Base-by-base conservation (phyloP, 1,140 invertebrate species). In the Elysia chlorotica region DNA sequence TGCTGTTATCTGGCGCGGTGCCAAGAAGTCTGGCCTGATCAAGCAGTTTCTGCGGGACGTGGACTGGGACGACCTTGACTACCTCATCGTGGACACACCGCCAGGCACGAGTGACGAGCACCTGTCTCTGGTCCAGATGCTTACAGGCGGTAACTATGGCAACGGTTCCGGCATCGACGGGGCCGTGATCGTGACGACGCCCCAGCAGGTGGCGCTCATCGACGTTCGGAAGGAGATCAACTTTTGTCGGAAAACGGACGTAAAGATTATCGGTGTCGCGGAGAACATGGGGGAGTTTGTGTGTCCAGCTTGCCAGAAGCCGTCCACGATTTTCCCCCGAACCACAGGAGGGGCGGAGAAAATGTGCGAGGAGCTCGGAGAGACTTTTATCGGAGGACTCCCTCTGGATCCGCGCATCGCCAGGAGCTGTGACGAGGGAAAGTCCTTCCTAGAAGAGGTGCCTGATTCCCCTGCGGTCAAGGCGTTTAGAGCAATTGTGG, bases 41-140 rank as follows among this genome's bases (percentile, higher is more conserved):
- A 93, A 93, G 82, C 95, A 98, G 86, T 97, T 99, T 88, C 86
- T 99, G 4, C 74, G 79, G 48, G 95, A 98, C 88, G 96, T 99
- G 0, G 92, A 93, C 83, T 99, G 97, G 97, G 92, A 93, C 74
- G 92, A 96, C 59, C 88, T 98, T 25, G 97, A 99, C 89, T 98
- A 93, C 87, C 88, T 99, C 31, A 91, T 99, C 23, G 95, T 99
- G 77, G 97, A 99, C 86, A 99, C 96, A 59, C 97, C 97, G 38
- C 97, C 97, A 77, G 95, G 96, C 17, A 99, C 97, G 14, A 98
- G 96, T 0, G 97, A 99, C 89, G 97, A 99, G 86, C 97, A 99
- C 82, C 93, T 99, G 67, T 95, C 96, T 61, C 92, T 97, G 2
- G 93, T 96, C 89, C 94, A 96, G 75, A 87, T 86, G 62, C 77